Evolutionary conservation across 2,888 invertebrate species (phyloP).

Genomic region (Cancer borealis): DNA sequence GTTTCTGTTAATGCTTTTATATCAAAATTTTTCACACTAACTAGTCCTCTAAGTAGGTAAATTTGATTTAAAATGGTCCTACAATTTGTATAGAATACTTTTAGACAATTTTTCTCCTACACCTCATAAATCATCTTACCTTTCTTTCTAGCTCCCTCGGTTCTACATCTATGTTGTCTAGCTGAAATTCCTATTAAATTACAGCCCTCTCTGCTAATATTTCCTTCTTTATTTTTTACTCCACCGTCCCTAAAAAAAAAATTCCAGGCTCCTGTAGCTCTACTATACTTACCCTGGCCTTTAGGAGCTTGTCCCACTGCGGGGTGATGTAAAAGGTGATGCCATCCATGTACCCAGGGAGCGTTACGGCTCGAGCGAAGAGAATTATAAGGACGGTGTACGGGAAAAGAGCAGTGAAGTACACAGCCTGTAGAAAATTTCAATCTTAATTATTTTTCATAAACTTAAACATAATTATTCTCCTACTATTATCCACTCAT

Average conservation of each 20-base stretch:
- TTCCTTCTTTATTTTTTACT: neutral
- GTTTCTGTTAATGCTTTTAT: too few species aligned
- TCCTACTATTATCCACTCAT: neutral
- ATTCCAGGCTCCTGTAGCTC: neutral
- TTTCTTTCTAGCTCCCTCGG: too few species aligned
- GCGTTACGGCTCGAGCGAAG: slow-evolving; percentile 88
- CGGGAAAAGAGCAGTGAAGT: slow-evolving; percentile 88
- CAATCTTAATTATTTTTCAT: neutral
- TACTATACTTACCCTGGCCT: slow-evolving; percentile 83
- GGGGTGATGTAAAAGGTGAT: slow-evolving; percentile 90
- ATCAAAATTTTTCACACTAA: too few species aligned
- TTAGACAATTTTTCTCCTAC: too few species aligned
- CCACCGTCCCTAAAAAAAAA: slow-evolving; percentile 14
- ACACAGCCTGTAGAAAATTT: slow-evolving; percentile 83
- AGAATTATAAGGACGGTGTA: slow-evolving; percentile 85
- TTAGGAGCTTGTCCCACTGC: slow-evolving; percentile 86
- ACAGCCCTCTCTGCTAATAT: too few species aligned
- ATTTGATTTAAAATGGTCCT: too few species aligned
- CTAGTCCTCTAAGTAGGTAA: too few species aligned
- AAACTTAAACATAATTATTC: neutral
- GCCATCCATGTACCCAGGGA: slow-evolving; percentile 89
- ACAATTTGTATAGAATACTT: too few species aligned
- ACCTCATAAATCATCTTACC: too few species aligned
- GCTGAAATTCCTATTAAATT: too few species aligned
- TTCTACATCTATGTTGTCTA: too few species aligned